phyloP scores from a whole-genome alignment of 2,113 vertebrate species.

The Mirounga angustirostris region DNA sequence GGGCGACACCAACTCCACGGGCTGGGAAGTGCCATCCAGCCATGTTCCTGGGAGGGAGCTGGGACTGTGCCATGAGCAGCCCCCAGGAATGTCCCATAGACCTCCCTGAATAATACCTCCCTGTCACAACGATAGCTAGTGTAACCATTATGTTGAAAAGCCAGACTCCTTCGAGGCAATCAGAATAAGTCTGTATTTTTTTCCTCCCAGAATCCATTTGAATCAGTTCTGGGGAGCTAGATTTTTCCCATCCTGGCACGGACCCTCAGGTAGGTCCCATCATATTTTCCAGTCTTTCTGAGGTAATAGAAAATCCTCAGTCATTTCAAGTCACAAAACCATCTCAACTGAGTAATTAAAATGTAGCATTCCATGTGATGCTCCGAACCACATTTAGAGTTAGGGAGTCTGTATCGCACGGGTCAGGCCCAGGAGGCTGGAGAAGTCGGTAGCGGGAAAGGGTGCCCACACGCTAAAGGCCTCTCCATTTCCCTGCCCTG shows the following conservation, averaged over 20 bases:
- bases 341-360: neutral
- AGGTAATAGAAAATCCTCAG: neutral
- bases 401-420: neutral
- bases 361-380: neutral
- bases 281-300: neutral
- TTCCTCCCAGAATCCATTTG: neutral
- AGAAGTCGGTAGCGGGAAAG: neutral
- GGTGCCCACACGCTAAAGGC: accelerated
- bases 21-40: neutral
- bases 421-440: neutral
- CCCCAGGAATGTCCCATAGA: neutral
- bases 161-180: neutral
- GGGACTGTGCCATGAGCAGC: neutral
- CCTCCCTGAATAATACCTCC: neutral
- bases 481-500: neutral
- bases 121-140: neutral
- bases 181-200: neutral
- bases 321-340: neutral
- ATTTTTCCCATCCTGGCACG: neutral
- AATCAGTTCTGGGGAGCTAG: neutral
- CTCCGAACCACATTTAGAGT: neutral
- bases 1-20: neutral
- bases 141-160: neutral
- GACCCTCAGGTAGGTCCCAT: neutral
- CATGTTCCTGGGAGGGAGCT: neutral